Base-by-base conservation (phyloP, 1,140 invertebrate genomes). In the Procambarus virginalis region DNA sequence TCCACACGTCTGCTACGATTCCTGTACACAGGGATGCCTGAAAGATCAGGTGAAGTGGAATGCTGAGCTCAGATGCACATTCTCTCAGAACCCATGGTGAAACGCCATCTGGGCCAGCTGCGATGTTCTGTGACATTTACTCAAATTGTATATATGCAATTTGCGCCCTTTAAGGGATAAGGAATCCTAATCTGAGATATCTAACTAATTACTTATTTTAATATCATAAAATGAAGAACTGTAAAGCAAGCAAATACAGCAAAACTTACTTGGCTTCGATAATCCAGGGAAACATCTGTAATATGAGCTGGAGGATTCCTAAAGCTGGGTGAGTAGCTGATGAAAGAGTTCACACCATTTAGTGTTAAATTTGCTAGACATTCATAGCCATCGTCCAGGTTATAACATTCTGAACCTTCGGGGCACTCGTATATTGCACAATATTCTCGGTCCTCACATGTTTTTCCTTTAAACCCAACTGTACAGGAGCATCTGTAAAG, bases 381-480 rank as follows among this genome's bases (percentile, higher is more conserved):
- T 94, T 99, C 97, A 94, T 97, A 98, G 34, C 98, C 98, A 92
- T 97, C 96, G 89, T 97, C 96, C 8, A 99, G 95, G 94, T 99
- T 99, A 76, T 96, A 95, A 93, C 98, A 99, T 60, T 95, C 95
- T 12, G 97, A 96, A 82, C 96, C 96, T 51, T 93, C 93, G 2
- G 98, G 98, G 94, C 99, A 99, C 22, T 95, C 94, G 49, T 95
- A 95, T 80, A 97, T 94, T 93, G 97, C 96, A 93, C 98, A 99
- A 94, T 98, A 98, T 94, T 99, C 97, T 93, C 97, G 96, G 93
- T 98, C 97, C 92, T 97, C 96, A 93, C 99, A 99, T 91, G 96
- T 96, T 94, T 98, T 98, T 49, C 98, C 98, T 93, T 97, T 97
- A 93, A 97, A 99, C 3, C 98, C 98, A 75, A 96, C 95, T 1